Base-by-base conservation (phyloP, 2,113 vertebrate species). In the Telmatochromis brichardi region DNA sequence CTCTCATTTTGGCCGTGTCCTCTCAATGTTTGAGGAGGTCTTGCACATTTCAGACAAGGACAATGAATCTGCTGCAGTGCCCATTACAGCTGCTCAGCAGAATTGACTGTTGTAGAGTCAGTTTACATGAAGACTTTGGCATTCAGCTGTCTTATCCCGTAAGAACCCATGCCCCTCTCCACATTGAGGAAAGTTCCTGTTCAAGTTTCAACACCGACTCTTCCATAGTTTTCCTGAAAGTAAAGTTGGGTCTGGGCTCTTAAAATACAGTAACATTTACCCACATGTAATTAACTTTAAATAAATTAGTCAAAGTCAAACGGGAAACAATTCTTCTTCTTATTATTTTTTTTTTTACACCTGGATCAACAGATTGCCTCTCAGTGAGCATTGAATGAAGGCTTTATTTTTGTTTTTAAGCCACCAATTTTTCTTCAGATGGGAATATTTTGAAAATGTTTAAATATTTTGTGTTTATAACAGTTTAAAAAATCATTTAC, bases 1-100 rank as follows among this genome's bases (percentile, higher is more conserved):
- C 5, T 97, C 98, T 7, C 98, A 98, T 92, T 97, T 97, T 7
- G 94, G 94, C 47, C 96, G 91, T 0, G 33, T 97, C 0, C 50
- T 97, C 10, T 91, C 95, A 33, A 96, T 97, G 93, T 98, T 98
- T 86, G 91, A 89, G 26, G 96, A 97, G 4, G 86, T 97, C 68
- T 94, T 98, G 9, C 86, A 92, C 1, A 2, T 95, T 5, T 6
- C 86, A 0, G 79, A 93, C 4, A 82, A 87, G 33, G 90, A 86
- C 45, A 21, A n/a, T 15, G 60, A 83, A 0, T 42, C 84, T 4
- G 42, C 82, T 19, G 53, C 50, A 5, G 28, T 2, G 1, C 26
- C 37, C 7, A 3, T 50, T 31, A 31, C 21, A 21, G 21, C 26
- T 0, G 45, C 50, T 9, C 86, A 83, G 17, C 54, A 33, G 7